Percentiles rank a stretch among this genome's conserved stretches.
Conservation (phyloP, 2,113 vertebrate species). For the rat (Rattus norvegicus) region DNA sequence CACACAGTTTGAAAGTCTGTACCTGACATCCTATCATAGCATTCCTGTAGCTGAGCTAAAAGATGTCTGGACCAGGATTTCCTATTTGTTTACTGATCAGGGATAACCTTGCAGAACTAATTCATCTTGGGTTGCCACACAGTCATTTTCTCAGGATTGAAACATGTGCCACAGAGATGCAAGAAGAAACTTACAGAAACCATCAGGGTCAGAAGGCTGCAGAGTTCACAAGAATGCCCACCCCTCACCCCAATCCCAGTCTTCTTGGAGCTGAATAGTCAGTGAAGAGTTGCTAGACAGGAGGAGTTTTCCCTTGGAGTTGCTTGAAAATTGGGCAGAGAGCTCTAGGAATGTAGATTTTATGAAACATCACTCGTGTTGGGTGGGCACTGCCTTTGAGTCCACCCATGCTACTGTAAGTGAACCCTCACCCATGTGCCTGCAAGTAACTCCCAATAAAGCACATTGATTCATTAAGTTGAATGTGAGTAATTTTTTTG, state of each 20-base stretch:
- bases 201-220: not conserved
- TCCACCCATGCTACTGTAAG: not conserved
- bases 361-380: not conserved
- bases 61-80: constrained; percentile 97
- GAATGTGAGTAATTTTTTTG: not conserved
- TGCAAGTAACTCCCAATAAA: too few species aligned
- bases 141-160: not conserved
- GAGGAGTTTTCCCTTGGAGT: not conserved
- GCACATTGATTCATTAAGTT: not conserved
- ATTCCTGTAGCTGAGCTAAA: constrained; percentile 98
- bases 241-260: not conserved
- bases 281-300: not conserved
- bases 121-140: constrained; percentile 96
- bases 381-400: not conserved
- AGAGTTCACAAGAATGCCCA: not conserved
- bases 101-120: constrained; percentile 99
- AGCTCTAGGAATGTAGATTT: not conserved
- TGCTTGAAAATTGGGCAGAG: not conserved
- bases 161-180: not conserved
- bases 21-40: constrained; percentile 96
- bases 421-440: not conserved
- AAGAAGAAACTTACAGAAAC: not conserved
- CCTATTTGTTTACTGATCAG: constrained; percentile 99
- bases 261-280: not conserved
- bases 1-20: not conserved